Evolutionary conservation across 2,888 invertebrate genomes (phyloP).

Genomic region (Prosapia bicincta): DNA sequence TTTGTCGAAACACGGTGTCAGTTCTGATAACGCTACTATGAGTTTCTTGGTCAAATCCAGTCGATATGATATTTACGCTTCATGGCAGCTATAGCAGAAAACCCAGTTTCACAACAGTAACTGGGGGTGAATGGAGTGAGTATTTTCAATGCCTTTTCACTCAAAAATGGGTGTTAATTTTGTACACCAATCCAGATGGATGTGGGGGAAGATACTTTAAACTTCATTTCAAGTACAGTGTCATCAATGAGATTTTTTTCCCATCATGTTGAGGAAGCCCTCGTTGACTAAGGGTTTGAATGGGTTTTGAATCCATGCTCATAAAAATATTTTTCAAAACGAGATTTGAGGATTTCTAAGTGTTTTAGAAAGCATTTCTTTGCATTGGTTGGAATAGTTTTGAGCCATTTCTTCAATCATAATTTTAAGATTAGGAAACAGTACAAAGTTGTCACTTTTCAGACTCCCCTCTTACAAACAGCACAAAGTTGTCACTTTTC

Average conservation of each 20-base stretch:
- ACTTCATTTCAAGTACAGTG: constrained; percentile 9
- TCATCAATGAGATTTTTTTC: constrained; percentile 9
- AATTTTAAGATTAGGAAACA: constrained; percentile 7
- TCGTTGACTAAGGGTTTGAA: constrained; percentile 8
- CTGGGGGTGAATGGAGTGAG: background rate
- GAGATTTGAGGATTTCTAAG: too few relatives aligned
- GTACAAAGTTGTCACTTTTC: constrained; percentile 13
- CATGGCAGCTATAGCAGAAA: constrained; percentile 12
- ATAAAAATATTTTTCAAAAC: constrained; percentile 9
- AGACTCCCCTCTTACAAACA: constrained; percentile 5
- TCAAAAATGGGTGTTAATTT: constrained; percentile 4
- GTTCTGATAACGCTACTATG: too few relatives aligned
- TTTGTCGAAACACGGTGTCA: too few relatives aligned
- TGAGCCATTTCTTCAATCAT: constrained; percentile 9
- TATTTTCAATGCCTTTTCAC: too few relatives aligned
- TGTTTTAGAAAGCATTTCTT: constrained; percentile 16
- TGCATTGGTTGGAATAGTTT: constrained; percentile 18
- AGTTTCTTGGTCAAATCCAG: constrained; percentile 13
- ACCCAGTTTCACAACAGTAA: constrained; percentile 14
- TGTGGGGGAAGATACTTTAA: constrained; percentile 12
- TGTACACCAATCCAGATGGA: constrained; percentile 8
- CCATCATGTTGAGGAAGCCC: constrained; percentile 4
- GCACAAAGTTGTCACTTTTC: too few relatives aligned
- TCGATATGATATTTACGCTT: too few relatives aligned
- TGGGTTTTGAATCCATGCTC: constrained; percentile 2